Evolutionary conservation across 2,888 invertebrate genomes (phyloP).

Genomic region (Scaptodrosophila latifasciaeformis): DNA sequence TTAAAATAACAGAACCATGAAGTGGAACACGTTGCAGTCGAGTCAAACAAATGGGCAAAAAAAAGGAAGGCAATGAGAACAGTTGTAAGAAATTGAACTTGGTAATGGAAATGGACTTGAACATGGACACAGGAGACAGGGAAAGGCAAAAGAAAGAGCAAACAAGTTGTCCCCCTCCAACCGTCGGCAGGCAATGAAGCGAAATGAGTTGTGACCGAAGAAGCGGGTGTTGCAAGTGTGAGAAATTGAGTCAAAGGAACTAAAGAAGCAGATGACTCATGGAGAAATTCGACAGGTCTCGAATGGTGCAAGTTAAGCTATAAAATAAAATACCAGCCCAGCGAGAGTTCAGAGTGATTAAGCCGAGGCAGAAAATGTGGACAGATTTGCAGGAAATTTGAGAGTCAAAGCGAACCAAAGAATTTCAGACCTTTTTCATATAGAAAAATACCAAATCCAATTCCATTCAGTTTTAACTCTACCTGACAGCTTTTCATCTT

Average conservation of each 20-base stretch:
- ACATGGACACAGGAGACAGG: not conserved
- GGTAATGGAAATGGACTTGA: constrained; percentile 1
- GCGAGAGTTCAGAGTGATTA: no score
- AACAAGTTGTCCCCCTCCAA: constrained; percentile 21
- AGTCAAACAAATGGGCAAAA: constrained; percentile 45
- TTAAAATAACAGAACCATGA: constrained; percentile 65
- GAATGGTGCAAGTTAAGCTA: no score
- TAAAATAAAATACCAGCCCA: no score
- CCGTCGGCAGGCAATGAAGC: constrained; percentile 34
- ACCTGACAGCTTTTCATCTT: no score
- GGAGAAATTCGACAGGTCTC: no score
- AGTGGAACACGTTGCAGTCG: constrained; percentile 55
- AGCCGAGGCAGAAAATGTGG: no score
- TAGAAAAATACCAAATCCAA: no score
- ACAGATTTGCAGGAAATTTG: no score
- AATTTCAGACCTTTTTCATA: no score
- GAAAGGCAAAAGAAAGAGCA: not conserved
- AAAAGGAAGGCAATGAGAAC: constrained; percentile 15
- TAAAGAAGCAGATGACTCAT: no score
- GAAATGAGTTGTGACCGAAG: constrained; percentile 31
- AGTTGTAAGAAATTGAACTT: constrained; percentile 26
- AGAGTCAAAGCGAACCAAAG: no score
- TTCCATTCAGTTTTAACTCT: no score
- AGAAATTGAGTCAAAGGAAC: not conserved
- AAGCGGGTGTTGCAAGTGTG: not conserved